Evolutionary conservation across 2,888 invertebrate genomes (phyloP).

Genomic region (Drosophila birchii): DNA sequence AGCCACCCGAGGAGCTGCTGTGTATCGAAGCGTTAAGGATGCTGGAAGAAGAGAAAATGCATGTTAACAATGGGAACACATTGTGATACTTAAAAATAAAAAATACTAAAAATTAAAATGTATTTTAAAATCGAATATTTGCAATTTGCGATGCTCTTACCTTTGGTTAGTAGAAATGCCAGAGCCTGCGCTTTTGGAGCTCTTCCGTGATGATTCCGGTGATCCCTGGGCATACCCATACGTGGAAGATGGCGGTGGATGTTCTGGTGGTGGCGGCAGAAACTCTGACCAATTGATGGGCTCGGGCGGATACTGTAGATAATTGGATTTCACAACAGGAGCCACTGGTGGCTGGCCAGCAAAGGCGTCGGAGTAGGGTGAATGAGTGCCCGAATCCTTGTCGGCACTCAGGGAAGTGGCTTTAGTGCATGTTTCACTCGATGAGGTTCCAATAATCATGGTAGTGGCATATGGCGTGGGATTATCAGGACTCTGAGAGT

Average conservation of each 20-base stretch:
- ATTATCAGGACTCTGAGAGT: constrained; percentile 86
- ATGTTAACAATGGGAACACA: background rate
- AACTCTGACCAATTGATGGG: constrained; percentile 87
- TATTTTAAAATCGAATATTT: background rate
- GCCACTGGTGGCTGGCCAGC: constrained; percentile 54
- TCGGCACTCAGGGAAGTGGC: constrained; percentile 84
- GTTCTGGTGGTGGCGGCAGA: constrained; percentile 87
- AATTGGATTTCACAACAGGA: constrained; percentile 76
- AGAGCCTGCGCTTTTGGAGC: constrained; percentile 84
- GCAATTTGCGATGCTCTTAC: constrained; percentile 58
- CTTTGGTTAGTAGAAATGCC: constrained; percentile 84
- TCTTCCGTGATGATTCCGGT: constrained; percentile 84
- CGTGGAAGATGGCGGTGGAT: constrained; percentile 86
- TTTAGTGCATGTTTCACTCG: constrained; percentile 84
- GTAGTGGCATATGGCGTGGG: constrained; percentile 91
- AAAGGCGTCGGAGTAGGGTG: constrained; percentile 84
- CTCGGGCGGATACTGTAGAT: constrained; percentile 84
- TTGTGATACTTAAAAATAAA: no score
- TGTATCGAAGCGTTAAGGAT: constrained; percentile 84
- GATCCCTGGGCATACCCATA: constrained; percentile 84
- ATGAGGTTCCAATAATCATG: constrained; percentile 86
- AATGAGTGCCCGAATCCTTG: constrained; percentile 85
- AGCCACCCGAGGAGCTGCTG: constrained; percentile 85
- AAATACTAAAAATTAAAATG: background rate
- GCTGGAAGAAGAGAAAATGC: constrained; percentile 51